Percentiles rank a stretch among this genome's conserved stretches.
Evolutionary conservation across 2,797 vertebrate genomes (phyloP).

Genomic region (Falco concolor): DNA sequence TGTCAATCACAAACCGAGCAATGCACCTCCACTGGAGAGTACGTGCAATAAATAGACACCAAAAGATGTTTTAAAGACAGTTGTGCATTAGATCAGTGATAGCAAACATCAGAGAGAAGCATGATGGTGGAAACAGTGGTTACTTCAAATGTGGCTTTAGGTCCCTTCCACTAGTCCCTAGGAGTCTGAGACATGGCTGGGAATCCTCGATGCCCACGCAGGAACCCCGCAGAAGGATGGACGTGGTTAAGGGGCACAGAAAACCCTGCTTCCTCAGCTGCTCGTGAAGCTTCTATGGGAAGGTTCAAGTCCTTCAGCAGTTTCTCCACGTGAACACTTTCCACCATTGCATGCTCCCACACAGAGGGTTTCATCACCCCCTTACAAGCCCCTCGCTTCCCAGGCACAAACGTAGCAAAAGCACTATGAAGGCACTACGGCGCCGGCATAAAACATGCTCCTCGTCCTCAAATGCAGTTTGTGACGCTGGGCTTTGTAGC

Average conservation of each 20-base stretch:
- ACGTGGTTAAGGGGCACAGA: background rate
- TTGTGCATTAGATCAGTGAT: background rate
- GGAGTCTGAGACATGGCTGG: rapidly evolving
- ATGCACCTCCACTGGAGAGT: background rate
- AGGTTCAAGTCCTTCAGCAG: background rate
- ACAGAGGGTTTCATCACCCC: background rate
- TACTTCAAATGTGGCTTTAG: background rate
- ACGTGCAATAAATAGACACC: background rate
- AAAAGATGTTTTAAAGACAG: background rate
- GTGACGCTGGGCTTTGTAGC: rapidly evolving
- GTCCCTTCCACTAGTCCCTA: background rate
- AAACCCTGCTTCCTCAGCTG: background rate
- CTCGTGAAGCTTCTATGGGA: background rate
- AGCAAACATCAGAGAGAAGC: background rate
- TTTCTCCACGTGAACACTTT: background rate
- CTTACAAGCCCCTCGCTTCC: background rate
- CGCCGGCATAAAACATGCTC: rapidly evolving
- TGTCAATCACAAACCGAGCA: background rate
- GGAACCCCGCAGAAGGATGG: background rate
- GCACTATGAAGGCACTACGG: rapidly evolving
- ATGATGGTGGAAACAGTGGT: background rate
- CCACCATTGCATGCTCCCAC: background rate
- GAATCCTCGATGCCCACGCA: background rate
- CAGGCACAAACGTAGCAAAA: background rate
- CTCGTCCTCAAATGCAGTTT: rapidly evolving